Conservation (phyloP, 2,888 invertebrate species). For the Drosophila lutescens region DNA sequence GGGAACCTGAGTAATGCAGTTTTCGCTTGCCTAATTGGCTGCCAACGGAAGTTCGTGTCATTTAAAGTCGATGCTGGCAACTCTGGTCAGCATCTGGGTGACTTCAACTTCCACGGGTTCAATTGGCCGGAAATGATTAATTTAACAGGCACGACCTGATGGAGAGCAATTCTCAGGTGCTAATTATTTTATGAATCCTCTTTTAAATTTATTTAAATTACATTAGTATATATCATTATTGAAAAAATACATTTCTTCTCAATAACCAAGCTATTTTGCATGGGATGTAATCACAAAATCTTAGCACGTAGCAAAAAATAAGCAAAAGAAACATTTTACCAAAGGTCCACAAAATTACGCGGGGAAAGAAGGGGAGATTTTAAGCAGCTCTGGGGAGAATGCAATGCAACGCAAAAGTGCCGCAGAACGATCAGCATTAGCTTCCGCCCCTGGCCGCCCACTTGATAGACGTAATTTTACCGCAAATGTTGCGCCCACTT, state of each 20-base stretch:
- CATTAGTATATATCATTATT: background rate
- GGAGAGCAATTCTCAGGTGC: background rate
- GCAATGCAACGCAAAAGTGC: constrained; percentile 65
- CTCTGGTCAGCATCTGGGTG: constrained; percentile 17
- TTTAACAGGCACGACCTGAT: constrained; percentile 10
- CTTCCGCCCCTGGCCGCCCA: constrained; percentile 47
- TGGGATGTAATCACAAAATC: constrained; percentile 25
- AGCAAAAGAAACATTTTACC: constrained; percentile 38
- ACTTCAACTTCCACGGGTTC: constrained; percentile 29
- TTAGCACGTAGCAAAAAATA: constrained; percentile 35
- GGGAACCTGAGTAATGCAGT: constrained; percentile 20
- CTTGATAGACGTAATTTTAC: constrained; percentile 75
- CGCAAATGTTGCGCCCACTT: constrained; percentile 37
- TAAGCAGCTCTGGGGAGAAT: background rate
- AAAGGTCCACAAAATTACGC: constrained; percentile 27
- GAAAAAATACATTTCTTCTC: background rate
- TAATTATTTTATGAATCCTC: background rate
- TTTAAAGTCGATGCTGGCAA: constrained; percentile 51
- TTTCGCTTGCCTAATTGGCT: constrained; percentile 65
- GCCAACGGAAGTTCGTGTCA: constrained; percentile 70
- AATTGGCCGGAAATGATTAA: constrained; percentile 70
- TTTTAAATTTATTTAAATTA: background rate
- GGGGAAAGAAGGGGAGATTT: constrained; percentile 1
- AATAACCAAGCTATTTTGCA: background rate
- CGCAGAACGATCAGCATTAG: constrained; percentile 72